Evolutionary conservation across 2,797 vertebrate genomes (phyloP), one percentile per base, ranked within the genome.

Genomic region (Amblyopsis hoosieri): DNA sequence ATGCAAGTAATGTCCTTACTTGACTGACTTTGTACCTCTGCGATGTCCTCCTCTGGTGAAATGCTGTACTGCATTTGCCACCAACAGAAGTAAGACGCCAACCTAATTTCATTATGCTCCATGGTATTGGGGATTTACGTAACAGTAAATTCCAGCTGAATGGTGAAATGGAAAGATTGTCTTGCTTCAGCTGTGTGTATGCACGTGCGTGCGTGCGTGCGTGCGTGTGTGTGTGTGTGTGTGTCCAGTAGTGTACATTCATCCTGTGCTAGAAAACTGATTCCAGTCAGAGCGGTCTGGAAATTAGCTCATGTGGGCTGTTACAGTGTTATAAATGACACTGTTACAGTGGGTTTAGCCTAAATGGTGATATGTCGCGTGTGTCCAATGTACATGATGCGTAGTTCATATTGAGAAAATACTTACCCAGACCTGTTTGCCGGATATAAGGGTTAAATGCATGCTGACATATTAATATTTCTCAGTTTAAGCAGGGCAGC

Each of bases 61-160:
- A 79, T 57, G 56, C 63, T 76, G 58, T 47, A 57, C 56, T 9
- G 29, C 69, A 81, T 70, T 65, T 74, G 69, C 69, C 82, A 80
- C 71, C 69, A 78, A 83, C 83, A 17, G 66, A 83, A 87, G 82
- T 74, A 63, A 76, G 77, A 89, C 58, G 66, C 71, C 50, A 69
- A 75, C 29, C 48, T 83, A 85, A 87, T 83, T 79, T 86, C 71
- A 75, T 85, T 81, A 80, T 79, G 71, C 84, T 88, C 85, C 79
- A 83, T 72, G 70, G 79, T 83, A 84, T 86, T 67, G 72, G 74
- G 61, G 68, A 81, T 89, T 89, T 89, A 87, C 61, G 81, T 83
- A 87, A 90, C 68, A 78, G 71, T 60, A 76, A 84, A 90, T 90
- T 88, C 87, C 85, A 85, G 69, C 63, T 59, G 65, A 74, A 85